Evolutionary conservation across 2,888 invertebrate genomes (phyloP).

Genomic region (Osmoderma eremita): DNA sequence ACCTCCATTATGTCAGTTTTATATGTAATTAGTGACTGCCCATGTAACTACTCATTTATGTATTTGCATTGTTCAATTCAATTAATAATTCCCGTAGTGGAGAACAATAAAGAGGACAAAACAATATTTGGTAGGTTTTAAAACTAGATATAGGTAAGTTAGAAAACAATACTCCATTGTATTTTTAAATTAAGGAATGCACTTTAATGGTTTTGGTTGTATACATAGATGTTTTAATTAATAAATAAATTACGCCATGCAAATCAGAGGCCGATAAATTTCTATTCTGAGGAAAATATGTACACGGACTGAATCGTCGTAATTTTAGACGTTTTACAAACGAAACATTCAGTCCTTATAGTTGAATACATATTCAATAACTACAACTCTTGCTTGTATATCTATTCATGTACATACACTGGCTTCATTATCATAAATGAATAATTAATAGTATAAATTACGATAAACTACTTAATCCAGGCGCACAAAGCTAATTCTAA

Average conservation of each 20-base stretch:
- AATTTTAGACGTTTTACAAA: constrained; percentile 14
- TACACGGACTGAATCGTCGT: constrained; percentile 15
- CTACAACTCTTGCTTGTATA: not conserved
- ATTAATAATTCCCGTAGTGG: too few species aligned
- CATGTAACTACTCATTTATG: not conserved
- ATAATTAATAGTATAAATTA: constrained; percentile 34
- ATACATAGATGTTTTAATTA: not conserved
- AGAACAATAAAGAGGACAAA: too few species aligned
- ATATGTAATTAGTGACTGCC: constrained; percentile 12
- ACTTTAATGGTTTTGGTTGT: too few species aligned
- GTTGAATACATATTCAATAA: constrained; percentile 9
- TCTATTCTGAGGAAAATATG: constrained; percentile 1
- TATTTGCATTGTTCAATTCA: too few species aligned
- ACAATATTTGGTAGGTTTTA: too few species aligned
- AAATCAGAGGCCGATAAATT: constrained; percentile 18
- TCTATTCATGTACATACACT: not conserved
- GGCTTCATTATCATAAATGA: constrained; percentile 28
- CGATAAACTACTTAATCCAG: constrained; percentile 34
- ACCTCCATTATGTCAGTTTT: constrained; percentile 2
- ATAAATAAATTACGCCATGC: constrained; percentile 1
- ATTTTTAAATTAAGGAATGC: too few species aligned
- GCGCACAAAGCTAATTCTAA: constrained; percentile 25
- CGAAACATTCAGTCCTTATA: not conserved
- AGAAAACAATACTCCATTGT: too few species aligned
- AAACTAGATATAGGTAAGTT: too few species aligned